A percentile compares a stretch with the other conserved stretches of the same genome.
phyloP scores from a whole-genome alignment of 1,140 invertebrate species.

The Saccostrea cuccullata region DNA sequence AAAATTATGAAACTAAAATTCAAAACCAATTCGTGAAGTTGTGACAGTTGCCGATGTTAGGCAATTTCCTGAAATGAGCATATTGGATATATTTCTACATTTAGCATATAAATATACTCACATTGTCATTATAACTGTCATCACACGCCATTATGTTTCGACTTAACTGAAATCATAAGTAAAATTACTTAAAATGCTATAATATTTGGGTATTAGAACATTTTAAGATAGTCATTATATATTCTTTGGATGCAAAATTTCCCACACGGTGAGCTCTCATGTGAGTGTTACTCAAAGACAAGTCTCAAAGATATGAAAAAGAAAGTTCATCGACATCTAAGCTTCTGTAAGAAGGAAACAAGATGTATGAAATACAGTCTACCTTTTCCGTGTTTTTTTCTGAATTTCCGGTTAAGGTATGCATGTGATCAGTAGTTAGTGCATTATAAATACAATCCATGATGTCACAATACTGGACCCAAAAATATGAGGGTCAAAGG shows the following conservation, averaged over 20 bases:
- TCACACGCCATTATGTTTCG: background rate
- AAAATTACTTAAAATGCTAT: background rate
- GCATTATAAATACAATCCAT: slow-evolving; percentile 28
- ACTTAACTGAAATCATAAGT: slow-evolving; percentile 3
- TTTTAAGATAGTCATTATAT: background rate
- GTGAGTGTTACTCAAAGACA: slow-evolving; percentile 14
- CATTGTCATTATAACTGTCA: background rate
- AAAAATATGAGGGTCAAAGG: background rate
- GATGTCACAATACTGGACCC: slow-evolving; percentile 14
- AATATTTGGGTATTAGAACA: background rate
- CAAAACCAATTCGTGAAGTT: background rate
- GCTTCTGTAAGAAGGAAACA: background rate
- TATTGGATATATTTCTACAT: background rate
- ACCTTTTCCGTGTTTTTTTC: slow-evolving; percentile 29
- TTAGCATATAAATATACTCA: background rate
- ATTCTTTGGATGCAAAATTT: background rate
- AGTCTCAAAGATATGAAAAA: background rate
- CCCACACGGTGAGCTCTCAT: background rate
- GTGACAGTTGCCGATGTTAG: slow-evolving; percentile 15
- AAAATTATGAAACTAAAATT: background rate
- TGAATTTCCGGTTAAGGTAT: slow-evolving; percentile 16
- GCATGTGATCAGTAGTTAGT: background rate
- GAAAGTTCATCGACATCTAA: background rate
- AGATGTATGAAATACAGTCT: background rate
- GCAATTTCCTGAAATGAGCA: slow-evolving; percentile 21